Evolutionary conservation across 2,797 vertebrate species (phyloP), one percentile per base, ranked within the genome.

Genomic region (Esox masquinongy): DNA sequence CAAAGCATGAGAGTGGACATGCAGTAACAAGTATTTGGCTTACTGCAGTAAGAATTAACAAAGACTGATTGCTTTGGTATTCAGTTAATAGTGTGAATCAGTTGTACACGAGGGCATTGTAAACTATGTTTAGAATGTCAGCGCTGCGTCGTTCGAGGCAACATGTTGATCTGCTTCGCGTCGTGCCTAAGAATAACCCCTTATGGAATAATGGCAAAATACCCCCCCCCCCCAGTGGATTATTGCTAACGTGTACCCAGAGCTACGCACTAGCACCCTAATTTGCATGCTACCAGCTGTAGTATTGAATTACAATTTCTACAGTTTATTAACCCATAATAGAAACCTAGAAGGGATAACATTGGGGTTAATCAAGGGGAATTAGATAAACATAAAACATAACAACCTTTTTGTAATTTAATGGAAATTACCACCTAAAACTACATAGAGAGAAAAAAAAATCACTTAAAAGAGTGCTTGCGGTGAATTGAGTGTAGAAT

Each of bases 31-130:
- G n/a, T 34, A n/a, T 47, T 11, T 24, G 29, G 9, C 22, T 34
- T 64, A 79, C 31, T 24, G 64, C n/a, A 43, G 70, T 43, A 69
- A 34, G 19, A 50, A 68, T 39, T 73, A 56, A 39, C 22, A 4
- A 59, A n/a, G 3, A 61, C 56, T 59, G 39, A 43, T 43, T 43
- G 43, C 43, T 47, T 47, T 47, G 11, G 43, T 47, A 14, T 47
- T 47, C 11, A 47, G 3, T 47, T 12, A 47, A 47, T 47, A 47
- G 43, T 14, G 12, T 47, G 12, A 47, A 47, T 3, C 43, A 11
- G 2, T 39, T 47, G 43, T 14, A 47, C 1, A 47, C 9, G 39
- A 3, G 39, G 39, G 39, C 39, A 9, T 43, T 6, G 39, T 47
- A 14, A 47, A 47, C 39, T 43, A 14, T 47, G 43, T 47, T 47